Evolutionary conservation across 2,113 vertebrate species (phyloP), one percentile per base, ranked within the genome.

Genomic region (Chamaea fasciata): DNA sequence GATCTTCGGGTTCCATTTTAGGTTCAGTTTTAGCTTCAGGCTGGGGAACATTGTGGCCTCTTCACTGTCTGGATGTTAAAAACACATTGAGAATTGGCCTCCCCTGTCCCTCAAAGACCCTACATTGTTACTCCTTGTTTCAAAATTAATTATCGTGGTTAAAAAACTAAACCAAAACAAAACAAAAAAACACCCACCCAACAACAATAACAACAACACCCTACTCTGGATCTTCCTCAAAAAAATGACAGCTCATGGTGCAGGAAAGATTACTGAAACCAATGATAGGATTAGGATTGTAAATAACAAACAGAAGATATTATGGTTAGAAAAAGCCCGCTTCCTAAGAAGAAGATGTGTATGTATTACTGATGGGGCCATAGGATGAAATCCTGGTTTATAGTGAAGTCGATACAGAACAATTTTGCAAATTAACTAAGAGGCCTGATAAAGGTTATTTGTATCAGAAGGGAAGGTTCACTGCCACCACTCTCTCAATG

Each of bases 381-480:
- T 41, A 79, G 94, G 74, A 86, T 89, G 91, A 95, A 97, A 90
- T 65, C 62, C 84, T 94, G 71, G 74, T 96, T 94, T 87, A 87
- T 88, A 96, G 63, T 16, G 7, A 73, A 83, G 90, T 97, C 69
- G 23, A 96, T 96, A 93, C 17, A 71, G 81, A 97, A 97, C 78
- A 97, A 97, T 97, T 96, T 96, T 76, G 78, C 95, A 98, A 97
- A 97, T 97, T 97, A 98, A 97, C 96, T 96, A 31, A 82, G 89
- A 97, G 90, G 74, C 62, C 91, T 57, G 85, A 96, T 97, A 92
- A 97, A 96, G 87, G 97, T 96, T 95, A 77, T 96, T 95, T 97
- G 91, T 96, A 87, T 95, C 95, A 91, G 81, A 97, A 70, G 91
- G 79, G 94, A 95, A 94, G 87, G 89, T 94, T 95, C 73, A 67